phyloP scores from a whole-genome alignment of 2,113 vertebrate genomes.

The Perccottus glenii region DNA sequence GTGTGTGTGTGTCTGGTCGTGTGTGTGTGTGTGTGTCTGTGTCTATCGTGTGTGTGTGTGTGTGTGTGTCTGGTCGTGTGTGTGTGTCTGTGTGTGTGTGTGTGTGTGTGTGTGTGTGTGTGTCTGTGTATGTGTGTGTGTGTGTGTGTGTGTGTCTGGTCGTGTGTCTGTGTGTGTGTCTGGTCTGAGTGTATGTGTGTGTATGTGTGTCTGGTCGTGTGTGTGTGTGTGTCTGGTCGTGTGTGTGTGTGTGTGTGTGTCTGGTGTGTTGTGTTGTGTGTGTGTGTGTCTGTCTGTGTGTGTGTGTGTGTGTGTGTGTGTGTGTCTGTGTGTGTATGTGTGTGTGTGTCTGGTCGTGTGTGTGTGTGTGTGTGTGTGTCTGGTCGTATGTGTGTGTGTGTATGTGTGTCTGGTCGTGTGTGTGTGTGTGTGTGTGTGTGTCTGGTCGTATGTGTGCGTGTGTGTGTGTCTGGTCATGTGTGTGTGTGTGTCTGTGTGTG shows the following conservation, averaged over 20 bases:
- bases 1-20: constrained; percentile 50
- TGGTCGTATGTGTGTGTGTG: constrained; percentile 41
- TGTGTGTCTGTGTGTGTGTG: constrained; percentile 54
- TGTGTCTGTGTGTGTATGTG: constrained; percentile 55
- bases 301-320: constrained; percentile 49
- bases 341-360: constrained; percentile 50
- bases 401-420: constrained; percentile 50
- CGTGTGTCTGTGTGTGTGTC: constrained; percentile 12
- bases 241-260: constrained; percentile 53
- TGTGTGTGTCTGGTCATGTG: too few species aligned
- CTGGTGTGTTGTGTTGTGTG: too few species aligned
- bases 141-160: too few species aligned
- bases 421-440: constrained; percentile 56
- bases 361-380: constrained; percentile 57
- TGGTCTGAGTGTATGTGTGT: constrained; percentile 38
- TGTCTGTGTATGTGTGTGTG: constrained; percentile 48
- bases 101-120: constrained; percentile 49
- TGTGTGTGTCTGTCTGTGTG: constrained; percentile 35
- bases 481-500: constrained; percentile 52
- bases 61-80: constrained; percentile 50
- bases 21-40: constrained; percentile 52
- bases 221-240: constrained; percentile 50
- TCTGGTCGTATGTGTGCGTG: constrained; percentile 44
- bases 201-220: constrained; percentile 53
- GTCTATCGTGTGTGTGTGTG: constrained; percentile 45